Evolutionary conservation across 35 echinoderm and acorn worm species (phyloP).

Genomic region (Patiria miniata): DNA sequence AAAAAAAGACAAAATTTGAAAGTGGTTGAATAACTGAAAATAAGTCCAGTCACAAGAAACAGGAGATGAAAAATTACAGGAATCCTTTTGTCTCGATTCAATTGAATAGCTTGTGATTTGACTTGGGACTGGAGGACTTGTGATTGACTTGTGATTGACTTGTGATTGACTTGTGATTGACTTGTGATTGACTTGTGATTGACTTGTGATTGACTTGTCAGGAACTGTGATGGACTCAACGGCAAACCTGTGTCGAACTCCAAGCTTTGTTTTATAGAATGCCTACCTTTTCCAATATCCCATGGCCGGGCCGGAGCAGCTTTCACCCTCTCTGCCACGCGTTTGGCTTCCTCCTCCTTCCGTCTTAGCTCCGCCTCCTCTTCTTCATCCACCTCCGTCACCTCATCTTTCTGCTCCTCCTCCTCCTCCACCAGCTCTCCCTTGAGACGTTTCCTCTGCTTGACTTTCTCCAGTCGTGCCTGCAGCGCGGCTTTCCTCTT

Average conservation of each 20-base stretch:
- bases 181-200: no score
- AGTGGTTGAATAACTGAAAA: not conserved
- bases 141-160: no score
- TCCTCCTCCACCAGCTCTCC: constrained; percentile 46
- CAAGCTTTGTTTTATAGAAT: not conserved
- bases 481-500: constrained; percentile 91
- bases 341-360: constrained; percentile 12
- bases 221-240: no score
- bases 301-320: constrained; percentile 60
- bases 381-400: constrained; percentile 16
- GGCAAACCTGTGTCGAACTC: not conserved
- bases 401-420: constrained; percentile 42
- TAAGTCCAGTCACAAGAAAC: no score
- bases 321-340: constrained; percentile 42
- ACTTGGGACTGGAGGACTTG: no score
- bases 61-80: no score
- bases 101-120: no score
- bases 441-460: constrained; percentile 78
- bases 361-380: not conserved
- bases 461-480: constrained; percentile 80
- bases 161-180: no score
- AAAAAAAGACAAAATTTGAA: not conserved
- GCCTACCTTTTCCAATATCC: constrained; percentile 85
- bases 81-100: not conserved
- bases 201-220: no score